phyloP scores from a whole-genome alignment of 1,140 invertebrate genomes.

The Drosophila novamexicana region DNA sequence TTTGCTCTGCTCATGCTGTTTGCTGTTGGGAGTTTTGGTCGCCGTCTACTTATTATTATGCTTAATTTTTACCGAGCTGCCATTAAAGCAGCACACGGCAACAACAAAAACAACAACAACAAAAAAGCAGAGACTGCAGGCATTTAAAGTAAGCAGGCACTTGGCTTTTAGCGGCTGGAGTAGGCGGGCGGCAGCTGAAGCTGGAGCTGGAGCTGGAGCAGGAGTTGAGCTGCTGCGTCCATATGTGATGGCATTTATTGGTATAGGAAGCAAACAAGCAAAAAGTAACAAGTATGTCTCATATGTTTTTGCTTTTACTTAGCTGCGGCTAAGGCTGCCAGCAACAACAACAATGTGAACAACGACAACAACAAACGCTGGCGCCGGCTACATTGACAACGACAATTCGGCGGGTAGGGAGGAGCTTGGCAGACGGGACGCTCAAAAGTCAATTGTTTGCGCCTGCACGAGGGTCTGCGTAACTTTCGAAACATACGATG shows the following conservation, averaged over 20 bases:
- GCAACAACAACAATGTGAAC: constrained; percentile 44
- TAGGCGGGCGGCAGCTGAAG: too few relatives aligned
- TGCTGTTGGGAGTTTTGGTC: constrained; percentile 56
- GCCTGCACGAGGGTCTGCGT: constrained; percentile 69
- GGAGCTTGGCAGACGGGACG: constrained; percentile 13
- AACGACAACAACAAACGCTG: constrained; percentile 40
- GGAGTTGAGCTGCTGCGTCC: constrained; percentile 44
- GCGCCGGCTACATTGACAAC: constrained; percentile 48
- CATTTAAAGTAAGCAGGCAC: constrained; percentile 59
- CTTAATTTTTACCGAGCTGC: constrained; percentile 65
- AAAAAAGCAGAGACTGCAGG: constrained; percentile 34
- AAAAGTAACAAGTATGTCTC: constrained; percentile 74
- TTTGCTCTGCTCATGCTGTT: constrained; percentile 16
- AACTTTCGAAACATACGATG: constrained; percentile 53
- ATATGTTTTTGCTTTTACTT: constrained; percentile 79
- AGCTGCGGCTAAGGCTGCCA: constrained; percentile 52
- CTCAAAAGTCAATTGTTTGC: constrained; percentile 79
- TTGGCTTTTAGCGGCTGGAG: not conserved
- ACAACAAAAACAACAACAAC: constrained; percentile 24
- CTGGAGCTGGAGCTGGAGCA: not conserved
- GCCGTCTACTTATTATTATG: constrained; percentile 76
- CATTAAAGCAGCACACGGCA: constrained; percentile 37
- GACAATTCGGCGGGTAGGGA: constrained; percentile 14
- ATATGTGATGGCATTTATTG: constrained; percentile 62
- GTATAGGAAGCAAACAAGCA: constrained; percentile 59